Evolutionary conservation across 2,888 invertebrate species (phyloP), one percentile per base, ranked within the genome.

Genomic region (Cephus spinipes): DNA sequence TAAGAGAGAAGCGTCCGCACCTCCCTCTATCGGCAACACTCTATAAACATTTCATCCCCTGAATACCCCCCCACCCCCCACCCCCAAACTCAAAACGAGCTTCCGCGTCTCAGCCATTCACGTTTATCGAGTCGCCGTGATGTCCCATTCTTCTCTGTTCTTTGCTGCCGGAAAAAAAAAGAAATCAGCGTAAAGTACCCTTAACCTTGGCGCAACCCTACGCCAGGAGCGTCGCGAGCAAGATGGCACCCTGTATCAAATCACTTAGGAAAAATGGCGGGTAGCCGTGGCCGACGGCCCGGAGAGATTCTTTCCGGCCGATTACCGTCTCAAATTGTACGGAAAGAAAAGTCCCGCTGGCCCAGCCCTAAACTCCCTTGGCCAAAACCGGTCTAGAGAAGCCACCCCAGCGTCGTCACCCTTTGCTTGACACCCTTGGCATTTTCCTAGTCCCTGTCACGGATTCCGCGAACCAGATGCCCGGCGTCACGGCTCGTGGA

Each of bases 401-500:
- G 55, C 15, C 55, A 55, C 55, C 55, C 55, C 55, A 15, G 55
- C 9, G 23, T 23, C 23, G 9, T 55, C 55, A 23, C 55, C 55
- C 55, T 9, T 55, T 55, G 23, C 55, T 23, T 78, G 81, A 82
- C 84, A 87, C 87, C 87, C 85, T 84, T 87, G 87, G 86, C 87
- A 87, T 87, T 87, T 87, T 82, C 87, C 87, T 80, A 81, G 23
- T 23, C 4, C 55, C 55, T 23, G 55, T 55, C 55, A 55, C 55
- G 55, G 55, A 55, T n/a, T 79, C 80, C 78, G 81, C 76, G 86
- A 88, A 90, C 89, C 91, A 91, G 91, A 91, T 91, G 91, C 90
- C 90, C 89, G 87, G 86, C 91, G 91, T 91, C 90, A 91, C 90
- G 91, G 91, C 89, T 90, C 91, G 91, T 87, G 90, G 90, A 87